Conservation (phyloP, 2,888 invertebrate genomes). For the Mantis religiosa region DNA sequence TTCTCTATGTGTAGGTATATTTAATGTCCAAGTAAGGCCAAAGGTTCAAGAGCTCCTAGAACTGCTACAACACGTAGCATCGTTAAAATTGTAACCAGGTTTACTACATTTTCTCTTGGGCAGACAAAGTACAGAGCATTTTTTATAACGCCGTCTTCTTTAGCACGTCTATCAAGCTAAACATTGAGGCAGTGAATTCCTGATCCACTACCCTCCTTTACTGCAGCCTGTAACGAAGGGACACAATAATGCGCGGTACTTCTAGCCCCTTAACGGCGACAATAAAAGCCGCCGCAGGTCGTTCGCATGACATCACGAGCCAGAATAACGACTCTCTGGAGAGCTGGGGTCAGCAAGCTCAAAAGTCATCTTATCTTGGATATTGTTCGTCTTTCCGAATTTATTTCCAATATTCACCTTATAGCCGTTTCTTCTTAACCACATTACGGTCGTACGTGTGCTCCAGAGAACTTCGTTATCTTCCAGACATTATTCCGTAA, state of each 20-base stretch:
- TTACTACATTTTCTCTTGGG: not conserved
- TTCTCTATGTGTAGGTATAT: not conserved
- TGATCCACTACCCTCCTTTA: not conserved
- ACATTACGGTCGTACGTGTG: not conserved
- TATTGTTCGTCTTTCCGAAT: not conserved
- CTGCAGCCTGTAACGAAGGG: not conserved
- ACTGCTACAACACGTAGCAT: not conserved
- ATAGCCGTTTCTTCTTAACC: not conserved
- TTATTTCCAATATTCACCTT: not conserved
- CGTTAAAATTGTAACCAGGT: not conserved
- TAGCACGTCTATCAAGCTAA: not conserved
- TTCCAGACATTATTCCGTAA: too few species aligned
- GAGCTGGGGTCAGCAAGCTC: not conserved
- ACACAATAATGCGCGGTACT: not conserved
- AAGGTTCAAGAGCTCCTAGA: not conserved
- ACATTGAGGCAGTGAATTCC: not conserved
- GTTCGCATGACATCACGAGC: not conserved
- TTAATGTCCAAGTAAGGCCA: not conserved
- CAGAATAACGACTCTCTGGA: not conserved
- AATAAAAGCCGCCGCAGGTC: not conserved
- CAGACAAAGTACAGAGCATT: not conserved
- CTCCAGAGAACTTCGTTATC: not conserved
- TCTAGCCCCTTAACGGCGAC: not conserved
- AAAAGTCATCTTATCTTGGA: not conserved
- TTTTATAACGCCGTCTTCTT: not conserved